Percentiles rank a stretch among this genome's conserved stretches.
phyloP scores from a whole-genome alignment of 2,113 vertebrate species.

The Madoqua kirkii region DNA sequence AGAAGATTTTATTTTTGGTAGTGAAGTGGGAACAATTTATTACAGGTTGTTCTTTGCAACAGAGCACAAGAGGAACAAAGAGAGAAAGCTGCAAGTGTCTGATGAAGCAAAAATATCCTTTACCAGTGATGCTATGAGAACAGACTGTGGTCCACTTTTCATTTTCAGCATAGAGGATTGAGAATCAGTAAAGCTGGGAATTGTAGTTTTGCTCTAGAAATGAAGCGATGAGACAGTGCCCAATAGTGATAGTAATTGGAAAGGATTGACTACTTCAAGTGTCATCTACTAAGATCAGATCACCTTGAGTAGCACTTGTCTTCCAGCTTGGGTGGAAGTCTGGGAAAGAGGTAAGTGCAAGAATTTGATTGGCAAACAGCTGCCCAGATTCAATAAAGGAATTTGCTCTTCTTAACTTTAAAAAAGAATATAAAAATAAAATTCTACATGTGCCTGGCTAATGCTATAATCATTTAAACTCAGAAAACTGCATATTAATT shows the following conservation, averaged over 20 bases:
- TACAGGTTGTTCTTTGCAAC: slow-evolving; percentile 66
- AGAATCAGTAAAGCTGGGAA: background rate
- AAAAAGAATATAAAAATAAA: background rate
- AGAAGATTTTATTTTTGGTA: slow-evolving; percentile 69
- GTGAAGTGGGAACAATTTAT: slow-evolving; percentile 66
- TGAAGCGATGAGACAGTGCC: background rate
- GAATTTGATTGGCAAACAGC: background rate
- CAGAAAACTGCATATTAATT: background rate
- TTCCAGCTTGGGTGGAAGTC: background rate
- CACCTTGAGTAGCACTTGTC: background rate
- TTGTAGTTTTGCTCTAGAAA: background rate
- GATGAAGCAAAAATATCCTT: slow-evolving; percentile 51
- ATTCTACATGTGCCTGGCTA: background rate
- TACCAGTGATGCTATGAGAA: background rate
- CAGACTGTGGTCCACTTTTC: background rate
- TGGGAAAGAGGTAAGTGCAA: background rate
- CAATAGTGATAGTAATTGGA: background rate
- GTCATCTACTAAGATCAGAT: background rate
- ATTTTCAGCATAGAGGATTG: background rate
- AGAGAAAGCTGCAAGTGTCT: background rate
- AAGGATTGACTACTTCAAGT: background rate
- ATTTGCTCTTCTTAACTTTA: background rate
- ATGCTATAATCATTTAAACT: background rate
- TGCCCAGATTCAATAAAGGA: background rate
- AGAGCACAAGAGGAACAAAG: slow-evolving; percentile 46